Evolutionary conservation across 2,888 invertebrate species (phyloP).

Genomic region (Lepidocyrtoides sp.): DNA sequence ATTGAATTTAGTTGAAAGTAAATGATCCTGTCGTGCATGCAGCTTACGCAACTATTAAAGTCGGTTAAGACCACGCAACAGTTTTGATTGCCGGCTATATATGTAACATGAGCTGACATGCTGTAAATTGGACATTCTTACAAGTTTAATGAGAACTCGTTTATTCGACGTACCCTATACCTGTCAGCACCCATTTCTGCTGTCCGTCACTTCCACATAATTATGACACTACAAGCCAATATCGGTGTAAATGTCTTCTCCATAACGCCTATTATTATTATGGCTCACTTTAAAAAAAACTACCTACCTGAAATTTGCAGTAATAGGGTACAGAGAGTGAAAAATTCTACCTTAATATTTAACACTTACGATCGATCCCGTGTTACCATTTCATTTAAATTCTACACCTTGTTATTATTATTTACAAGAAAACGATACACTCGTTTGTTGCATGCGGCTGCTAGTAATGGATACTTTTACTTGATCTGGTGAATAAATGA

Average conservation of each 20-base stretch:
- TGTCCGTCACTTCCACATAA: background rate
- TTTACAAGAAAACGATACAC: no score
- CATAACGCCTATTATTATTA: background rate
- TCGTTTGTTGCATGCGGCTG: no score
- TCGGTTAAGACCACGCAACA: background rate
- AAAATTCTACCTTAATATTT: no score
- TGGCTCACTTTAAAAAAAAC: background rate
- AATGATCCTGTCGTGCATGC: constrained; percentile 1
- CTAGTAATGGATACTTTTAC: no score
- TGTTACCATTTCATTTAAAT: no score
- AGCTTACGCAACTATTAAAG: constrained; percentile 6
- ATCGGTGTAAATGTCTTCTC: background rate
- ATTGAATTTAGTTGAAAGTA: background rate
- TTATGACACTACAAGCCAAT: background rate
- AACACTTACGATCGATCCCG: no score
- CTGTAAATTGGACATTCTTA: background rate
- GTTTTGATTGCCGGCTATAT: background rate
- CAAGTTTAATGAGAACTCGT: background rate
- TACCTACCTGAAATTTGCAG: background rate
- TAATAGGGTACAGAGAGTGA: background rate
- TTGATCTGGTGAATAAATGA: no score
- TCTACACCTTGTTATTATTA: no score
- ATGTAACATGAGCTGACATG: background rate
- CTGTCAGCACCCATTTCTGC: background rate
- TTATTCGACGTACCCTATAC: background rate